A percentile compares a stretch with the other conserved stretches of the same genome.
These are phyloP conservation scores for Gymnopithys bicolor DNA, from an alignment of 2,797 vertebrate species.

Conservation along the genomic window DNA sequence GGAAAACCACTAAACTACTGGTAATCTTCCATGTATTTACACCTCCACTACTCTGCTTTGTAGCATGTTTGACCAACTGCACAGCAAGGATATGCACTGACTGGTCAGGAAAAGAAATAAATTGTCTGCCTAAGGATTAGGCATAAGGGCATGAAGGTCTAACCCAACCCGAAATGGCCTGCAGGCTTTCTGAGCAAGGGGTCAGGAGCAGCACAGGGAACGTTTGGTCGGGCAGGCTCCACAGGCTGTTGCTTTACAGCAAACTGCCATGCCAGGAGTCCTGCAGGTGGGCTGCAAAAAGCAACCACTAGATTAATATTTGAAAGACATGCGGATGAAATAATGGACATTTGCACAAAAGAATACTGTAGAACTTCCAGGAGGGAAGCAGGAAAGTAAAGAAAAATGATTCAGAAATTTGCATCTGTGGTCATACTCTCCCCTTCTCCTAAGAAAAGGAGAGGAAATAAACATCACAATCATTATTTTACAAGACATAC, in stretches of 20 bases:
- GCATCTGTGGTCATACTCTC: neutral
- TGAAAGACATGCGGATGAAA: neutral
- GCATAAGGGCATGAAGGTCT: neutral
- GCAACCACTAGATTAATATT: neutral
- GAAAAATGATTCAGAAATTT: neutral
- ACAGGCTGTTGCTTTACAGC: neutral
- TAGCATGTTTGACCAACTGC: neutral
- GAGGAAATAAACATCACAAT: neutral
- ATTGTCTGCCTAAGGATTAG: neutral
- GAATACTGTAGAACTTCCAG: neutral
- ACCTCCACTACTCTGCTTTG: neutral
- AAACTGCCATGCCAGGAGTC: neutral
- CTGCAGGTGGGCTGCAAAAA: neutral
- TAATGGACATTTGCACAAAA: neutral
- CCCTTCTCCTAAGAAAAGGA: neutral
- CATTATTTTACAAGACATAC: neutral
- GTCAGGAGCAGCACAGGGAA: neutral
- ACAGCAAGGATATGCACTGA: neutral
- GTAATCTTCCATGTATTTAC: neutral
- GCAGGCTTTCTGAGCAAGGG: neutral
- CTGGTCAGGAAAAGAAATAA: neutral
- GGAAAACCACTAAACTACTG: neutral
- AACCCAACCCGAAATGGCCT: neutral
- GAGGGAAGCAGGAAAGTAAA: neutral
- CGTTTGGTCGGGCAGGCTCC: accelerated